A percentile compares a stretch with the other conserved stretches of the same genome.
phyloP scores from a whole-genome alignment of 2,888 invertebrate genomes.

The Tachina lurida region DNA sequence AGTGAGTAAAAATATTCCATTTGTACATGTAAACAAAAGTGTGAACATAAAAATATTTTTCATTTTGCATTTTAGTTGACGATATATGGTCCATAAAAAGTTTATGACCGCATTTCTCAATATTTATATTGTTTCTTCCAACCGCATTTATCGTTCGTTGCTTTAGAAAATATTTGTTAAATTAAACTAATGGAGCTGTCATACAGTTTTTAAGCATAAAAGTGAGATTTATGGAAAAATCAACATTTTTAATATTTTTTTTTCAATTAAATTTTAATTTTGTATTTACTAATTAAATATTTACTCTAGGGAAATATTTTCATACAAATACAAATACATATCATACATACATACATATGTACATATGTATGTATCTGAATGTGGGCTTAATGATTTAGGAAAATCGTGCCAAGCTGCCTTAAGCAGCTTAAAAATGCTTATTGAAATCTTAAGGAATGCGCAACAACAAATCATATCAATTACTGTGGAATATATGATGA shows the following conservation, averaged over 20 bases:
- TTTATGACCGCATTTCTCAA: too few relatives aligned
- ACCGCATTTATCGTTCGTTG: too few relatives aligned
- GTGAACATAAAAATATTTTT: too few relatives aligned
- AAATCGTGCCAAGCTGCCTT: constrained; percentile 14
- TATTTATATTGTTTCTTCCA: too few relatives aligned
- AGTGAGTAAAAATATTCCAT: too few relatives aligned
- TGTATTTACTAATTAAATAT: background rate
- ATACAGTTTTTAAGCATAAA: background rate
- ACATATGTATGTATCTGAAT: too few relatives aligned
- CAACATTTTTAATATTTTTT: too few relatives aligned
- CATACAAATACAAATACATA: background rate
- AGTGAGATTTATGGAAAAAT: background rate
- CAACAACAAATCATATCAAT: constrained; percentile 33
- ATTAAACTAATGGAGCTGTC: background rate
- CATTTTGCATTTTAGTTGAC: too few relatives aligned
- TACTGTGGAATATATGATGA: constrained; percentile 16
- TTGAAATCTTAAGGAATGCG: constrained; percentile 22
- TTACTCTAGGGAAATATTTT: background rate
- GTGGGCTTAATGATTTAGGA: background rate
- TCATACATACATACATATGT: too few relatives aligned
- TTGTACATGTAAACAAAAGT: too few relatives aligned
- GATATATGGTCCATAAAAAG: too few relatives aligned
- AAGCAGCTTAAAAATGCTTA: constrained; percentile 20
- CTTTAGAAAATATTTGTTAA: background rate
- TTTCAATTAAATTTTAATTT: too few relatives aligned